Conservation (phyloP, 1,140 invertebrate species). For the Antheraea pernyi region DNA sequence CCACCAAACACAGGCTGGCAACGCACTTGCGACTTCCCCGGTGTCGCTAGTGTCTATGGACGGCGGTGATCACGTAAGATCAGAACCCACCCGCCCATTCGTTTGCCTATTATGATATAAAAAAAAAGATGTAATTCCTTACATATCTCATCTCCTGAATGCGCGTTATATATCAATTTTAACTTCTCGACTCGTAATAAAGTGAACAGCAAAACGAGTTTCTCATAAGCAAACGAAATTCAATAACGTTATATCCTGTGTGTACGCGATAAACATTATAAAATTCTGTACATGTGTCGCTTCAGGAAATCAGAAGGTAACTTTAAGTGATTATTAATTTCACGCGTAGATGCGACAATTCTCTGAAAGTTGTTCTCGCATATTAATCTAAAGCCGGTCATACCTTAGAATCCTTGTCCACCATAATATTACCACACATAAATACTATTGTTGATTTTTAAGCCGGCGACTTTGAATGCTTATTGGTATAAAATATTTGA, state of each 20-base stretch:
- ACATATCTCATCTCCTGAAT: background rate
- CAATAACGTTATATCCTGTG: conserved; percentile 5
- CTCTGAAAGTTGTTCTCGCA: background rate
- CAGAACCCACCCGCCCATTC: too few relatives aligned
- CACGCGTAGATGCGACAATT: background rate
- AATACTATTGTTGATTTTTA: too few relatives aligned
- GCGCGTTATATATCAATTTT: background rate
- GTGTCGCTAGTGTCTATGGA: too few relatives aligned
- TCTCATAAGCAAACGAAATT: conserved; percentile 7
- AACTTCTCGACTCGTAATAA: background rate
- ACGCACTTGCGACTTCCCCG: too few relatives aligned
- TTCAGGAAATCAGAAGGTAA: conserved; percentile 15
- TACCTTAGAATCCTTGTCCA: too few relatives aligned
- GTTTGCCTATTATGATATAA: background rate
- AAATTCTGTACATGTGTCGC: conserved; percentile 6
- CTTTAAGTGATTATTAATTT: background rate
- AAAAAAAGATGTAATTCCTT: background rate
- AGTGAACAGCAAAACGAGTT: conserved; percentile 10
- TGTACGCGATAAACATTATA: conserved; percentile 10
- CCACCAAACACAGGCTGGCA: too few relatives aligned
- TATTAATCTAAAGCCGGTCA: too few relatives aligned
- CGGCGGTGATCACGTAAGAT: too few relatives aligned
- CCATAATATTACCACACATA: too few relatives aligned
- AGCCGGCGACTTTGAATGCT: too few relatives aligned
- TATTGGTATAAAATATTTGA: too few relatives aligned